phyloP scores from a whole-genome alignment of 1,140 invertebrate species.

The Chlorops oryzae region DNA sequence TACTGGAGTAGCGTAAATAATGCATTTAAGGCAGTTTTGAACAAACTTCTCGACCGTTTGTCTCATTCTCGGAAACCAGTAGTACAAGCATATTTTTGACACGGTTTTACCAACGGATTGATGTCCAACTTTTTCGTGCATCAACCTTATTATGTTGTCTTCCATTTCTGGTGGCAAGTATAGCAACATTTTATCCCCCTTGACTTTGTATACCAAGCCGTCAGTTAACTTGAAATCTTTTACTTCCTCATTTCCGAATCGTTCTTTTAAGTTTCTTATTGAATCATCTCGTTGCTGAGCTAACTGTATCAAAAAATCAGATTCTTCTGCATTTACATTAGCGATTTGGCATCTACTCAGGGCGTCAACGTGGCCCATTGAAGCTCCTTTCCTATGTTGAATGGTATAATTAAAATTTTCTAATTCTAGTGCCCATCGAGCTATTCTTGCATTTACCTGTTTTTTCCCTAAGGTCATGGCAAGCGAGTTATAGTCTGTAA shows the following conservation, averaged over 20 bases:
- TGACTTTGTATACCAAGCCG: neutral
- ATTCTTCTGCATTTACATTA: neutral
- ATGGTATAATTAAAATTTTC: conserved; percentile 10
- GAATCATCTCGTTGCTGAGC: neutral
- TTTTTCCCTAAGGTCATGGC: neutral
- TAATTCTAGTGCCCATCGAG: conserved; percentile 6
- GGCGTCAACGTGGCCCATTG: conserved; percentile 8
- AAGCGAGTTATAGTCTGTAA: conserved; percentile 4
- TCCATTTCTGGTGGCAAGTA: neutral
- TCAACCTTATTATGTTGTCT: neutral
- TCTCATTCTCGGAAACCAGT: too few species aligned
- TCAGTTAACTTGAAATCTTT: neutral
- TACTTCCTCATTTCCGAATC: neutral
- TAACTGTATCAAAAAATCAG: neutral
- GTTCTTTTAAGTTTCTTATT: neutral
- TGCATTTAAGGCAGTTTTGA: conserved; percentile 4
- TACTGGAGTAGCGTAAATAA: conserved; percentile 1
- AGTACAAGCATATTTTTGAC: too few species aligned
- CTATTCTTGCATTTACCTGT: conserved; percentile 3
- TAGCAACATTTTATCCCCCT: too few species aligned
- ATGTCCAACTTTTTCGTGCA: neutral
- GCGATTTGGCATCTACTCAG: too few species aligned
- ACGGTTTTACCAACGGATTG: too few species aligned
- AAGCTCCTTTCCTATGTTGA: neutral
- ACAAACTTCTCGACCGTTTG: neutral